These are phyloP conservation scores for Iphiclides podalirius DNA, from an alignment of 2,888 invertebrate species.

Conservation along the genomic window DNA sequence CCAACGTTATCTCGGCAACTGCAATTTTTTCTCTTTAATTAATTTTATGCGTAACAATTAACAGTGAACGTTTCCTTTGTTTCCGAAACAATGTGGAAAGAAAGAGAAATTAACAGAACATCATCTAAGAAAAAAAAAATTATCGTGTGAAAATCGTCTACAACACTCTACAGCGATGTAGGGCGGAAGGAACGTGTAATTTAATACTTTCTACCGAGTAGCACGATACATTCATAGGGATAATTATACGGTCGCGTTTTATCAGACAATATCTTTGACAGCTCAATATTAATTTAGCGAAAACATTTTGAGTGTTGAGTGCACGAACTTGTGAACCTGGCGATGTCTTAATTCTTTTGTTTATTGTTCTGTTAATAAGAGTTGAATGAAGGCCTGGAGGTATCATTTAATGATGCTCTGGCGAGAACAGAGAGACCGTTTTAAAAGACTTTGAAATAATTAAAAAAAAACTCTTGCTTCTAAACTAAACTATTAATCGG, in stretches of 20 bases:
- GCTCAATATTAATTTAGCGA: conserved; percentile 61
- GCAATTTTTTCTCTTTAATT: conserved; percentile 13
- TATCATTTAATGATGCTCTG: conserved; percentile 9
- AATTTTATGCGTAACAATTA: conserved; percentile 11
- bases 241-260: conserved; percentile 62
- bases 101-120: conserved; percentile 54
- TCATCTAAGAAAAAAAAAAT: conserved; percentile 41
- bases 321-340: conserved; percentile 5
- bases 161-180: conserved; percentile 43
- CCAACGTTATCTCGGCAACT: conserved; percentile 16
- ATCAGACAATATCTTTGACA: conserved; percentile 64
- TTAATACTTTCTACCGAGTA: conserved; percentile 65
- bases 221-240: conserved; percentile 55
- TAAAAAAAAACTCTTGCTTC: too few species aligned
- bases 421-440: background rate
- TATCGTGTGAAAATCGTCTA: conserved; percentile 66
- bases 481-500: too few species aligned
- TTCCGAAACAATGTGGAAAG: conserved; percentile 53
- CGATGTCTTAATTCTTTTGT: conserved; percentile 20
- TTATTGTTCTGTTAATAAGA: conserved; percentile 23
- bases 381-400: conserved; percentile 8
- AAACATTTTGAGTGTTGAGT: conserved; percentile 24
- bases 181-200: conserved; percentile 56
- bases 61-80: conserved; percentile 27
- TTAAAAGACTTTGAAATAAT: background rate